Evolutionary conservation across 2,888 invertebrate species (phyloP).

Genomic region (Ichneumon xanthorius): DNA sequence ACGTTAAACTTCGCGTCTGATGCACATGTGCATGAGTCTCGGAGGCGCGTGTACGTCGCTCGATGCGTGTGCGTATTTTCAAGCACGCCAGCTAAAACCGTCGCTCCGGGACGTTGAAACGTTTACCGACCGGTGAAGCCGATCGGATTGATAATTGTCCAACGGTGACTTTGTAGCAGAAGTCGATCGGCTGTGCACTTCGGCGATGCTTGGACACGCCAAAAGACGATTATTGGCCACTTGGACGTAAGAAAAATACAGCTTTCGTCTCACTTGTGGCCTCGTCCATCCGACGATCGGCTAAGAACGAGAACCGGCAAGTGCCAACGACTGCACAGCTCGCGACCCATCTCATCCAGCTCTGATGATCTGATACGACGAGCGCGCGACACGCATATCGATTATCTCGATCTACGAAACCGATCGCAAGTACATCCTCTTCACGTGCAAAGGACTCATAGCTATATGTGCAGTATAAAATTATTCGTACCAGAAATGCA

Average conservation of each 20-base stretch:
- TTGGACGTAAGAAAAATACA: not conserved
- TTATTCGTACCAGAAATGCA: not conserved
- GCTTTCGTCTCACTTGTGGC: not conserved
- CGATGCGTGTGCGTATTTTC: not conserved
- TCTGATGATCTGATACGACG: slow-evolving; percentile 78
- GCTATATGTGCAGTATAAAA: not conserved
- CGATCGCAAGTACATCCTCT: slow-evolving; percentile 69
- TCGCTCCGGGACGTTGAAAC: not conserved
- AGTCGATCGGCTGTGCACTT: slow-evolving; percentile 1
- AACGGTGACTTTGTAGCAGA: not conserved
- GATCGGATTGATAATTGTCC: not conserved
- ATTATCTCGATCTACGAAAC: slow-evolving; percentile 77
- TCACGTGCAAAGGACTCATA: not conserved
- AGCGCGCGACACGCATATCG: slow-evolving; percentile 74
- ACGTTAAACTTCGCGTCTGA: not conserved
- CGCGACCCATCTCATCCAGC: slow-evolving; percentile 69
- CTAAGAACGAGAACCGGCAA: not conserved
- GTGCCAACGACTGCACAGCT: not conserved
- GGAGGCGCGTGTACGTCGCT: not conserved
- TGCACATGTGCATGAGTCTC: not conserved
- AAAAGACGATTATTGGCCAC: not conserved
- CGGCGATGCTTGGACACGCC: not conserved
- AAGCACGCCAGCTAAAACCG: not conserved
- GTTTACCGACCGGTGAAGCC: not conserved
- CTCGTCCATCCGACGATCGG: not conserved